Evolutionary conservation across 2,113 vertebrate genomes (phyloP).

Genomic region (Abramis brama): DNA sequence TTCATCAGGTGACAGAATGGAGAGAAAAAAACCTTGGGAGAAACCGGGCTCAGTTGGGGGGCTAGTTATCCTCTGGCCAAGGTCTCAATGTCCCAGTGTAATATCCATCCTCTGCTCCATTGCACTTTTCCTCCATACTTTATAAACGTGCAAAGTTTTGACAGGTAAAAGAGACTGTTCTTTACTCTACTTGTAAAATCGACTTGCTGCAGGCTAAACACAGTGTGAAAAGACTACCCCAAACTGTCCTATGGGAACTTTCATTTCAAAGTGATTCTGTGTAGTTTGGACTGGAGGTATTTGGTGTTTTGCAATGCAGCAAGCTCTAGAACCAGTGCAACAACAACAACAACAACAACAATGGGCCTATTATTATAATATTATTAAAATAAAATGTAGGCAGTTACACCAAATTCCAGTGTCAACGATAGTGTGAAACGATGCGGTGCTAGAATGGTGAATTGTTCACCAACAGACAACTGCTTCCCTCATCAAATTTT

Average conservation of each 20-base stretch:
- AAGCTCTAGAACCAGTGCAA: neutral
- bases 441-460: neutral
- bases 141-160: slow-evolving; percentile 17
- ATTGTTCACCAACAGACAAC: neutral
- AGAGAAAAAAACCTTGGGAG: too few species aligned
- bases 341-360: neutral
- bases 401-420: too few species aligned
- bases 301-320: neutral
- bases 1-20: too few species aligned
- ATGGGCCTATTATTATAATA: neutral
- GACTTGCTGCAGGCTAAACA: slow-evolving; percentile 19
- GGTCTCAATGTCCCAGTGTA: slow-evolving; percentile 15
- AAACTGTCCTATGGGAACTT: neutral
- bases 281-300: neutral
- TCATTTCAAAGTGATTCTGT: neutral
- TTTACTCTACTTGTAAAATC: neutral
- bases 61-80: too few species aligned
- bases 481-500: neutral
- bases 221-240: neutral
- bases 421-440: neutral
- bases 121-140: slow-evolving; percentile 21
- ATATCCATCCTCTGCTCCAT: slow-evolving; percentile 7
- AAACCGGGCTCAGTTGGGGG: too few species aligned
- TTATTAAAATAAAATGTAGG: too few species aligned
- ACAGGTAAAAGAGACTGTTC: slow-evolving; percentile 24